Evolutionary conservation across 2,888 invertebrate genomes (phyloP), one percentile per base, ranked within the genome.

Genomic region (Amiota minor): DNA sequence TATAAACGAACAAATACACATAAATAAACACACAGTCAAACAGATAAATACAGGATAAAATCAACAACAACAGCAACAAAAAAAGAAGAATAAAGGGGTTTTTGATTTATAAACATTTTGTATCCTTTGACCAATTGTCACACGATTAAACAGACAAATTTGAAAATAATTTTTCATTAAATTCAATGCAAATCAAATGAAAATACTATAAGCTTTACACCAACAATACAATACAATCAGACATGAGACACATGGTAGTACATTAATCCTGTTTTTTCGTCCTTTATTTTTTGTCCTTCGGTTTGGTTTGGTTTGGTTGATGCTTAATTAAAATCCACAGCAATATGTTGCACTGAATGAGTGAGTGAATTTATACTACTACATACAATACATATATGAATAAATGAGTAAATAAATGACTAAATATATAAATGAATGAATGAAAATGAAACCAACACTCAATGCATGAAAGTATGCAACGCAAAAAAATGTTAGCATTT

Each of bases 141-240:
- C 86, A 77, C 86, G 81, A 84, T 84, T 84, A 86, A 84, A 77
- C 85, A 83, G 83, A 84, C 83, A 85, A 83, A 86, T 84, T 84
- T 77, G 84, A 83, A 84, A 83, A 84, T 86, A 84, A 84, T 84
- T 85, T 86, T 81, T 84, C 85, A 86, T 84, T 86, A 84, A 84
- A 84, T 81, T 80, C 83, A 81, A 85, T 81, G 85, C 83, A 84
- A 84, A 86, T 83, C 84, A 84, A 84, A 81, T 78, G 83, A 81
- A 84, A 84, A 81, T 74, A 75, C 76, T 46, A 18, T 68, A 69
- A 69, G 23, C 69, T 53, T 11, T 14, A 68, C 53, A 50, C 14
- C 68, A 68, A 12, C 12, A 62, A 20, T 35, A 23, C 61, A 62
- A 14, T 35, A 35, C 61, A 62, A 35, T n/a, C 61, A 62, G 12